Conservation (phyloP, 2,797 vertebrate genomes). For the Dallia pectoralis region DNA sequence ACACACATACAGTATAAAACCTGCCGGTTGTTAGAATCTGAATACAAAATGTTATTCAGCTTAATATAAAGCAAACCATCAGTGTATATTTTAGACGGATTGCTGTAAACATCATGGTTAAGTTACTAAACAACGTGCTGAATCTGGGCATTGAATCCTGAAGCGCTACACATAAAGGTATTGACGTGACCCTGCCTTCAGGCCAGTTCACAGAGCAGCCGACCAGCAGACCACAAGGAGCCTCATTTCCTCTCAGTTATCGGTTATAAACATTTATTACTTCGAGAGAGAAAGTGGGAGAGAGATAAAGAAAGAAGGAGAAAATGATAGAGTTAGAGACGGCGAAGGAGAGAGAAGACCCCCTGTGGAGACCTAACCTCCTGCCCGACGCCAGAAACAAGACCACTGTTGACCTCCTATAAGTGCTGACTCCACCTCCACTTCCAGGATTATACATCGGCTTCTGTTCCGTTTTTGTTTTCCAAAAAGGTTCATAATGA, state of each 20-base stretch:
- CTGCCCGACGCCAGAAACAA: slow-evolving; percentile 37
- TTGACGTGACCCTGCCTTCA: not conserved
- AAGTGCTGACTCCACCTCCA: slow-evolving; percentile 50
- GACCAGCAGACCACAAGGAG: slow-evolving; percentile 6
- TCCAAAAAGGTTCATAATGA: slow-evolving; percentile 60
- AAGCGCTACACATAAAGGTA: not conserved
- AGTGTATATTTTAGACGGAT: no score
- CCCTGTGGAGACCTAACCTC: slow-evolving; percentile 26
- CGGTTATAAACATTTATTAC: slow-evolving; percentile 47
- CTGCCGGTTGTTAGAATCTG: no score
- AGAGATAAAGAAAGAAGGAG: no score
- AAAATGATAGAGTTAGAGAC: no score
- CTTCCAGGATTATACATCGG: slow-evolving; percentile 45
- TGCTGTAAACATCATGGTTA: no score
- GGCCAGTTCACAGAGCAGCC: slow-evolving; percentile 18
- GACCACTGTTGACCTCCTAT: slow-evolving; percentile 19
- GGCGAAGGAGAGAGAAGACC: slow-evolving; percentile 14
- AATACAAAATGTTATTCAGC: no score
- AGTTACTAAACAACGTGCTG: not conserved
- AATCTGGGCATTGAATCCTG: not conserved
- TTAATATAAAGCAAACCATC: no score
- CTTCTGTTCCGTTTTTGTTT: slow-evolving; percentile 14
- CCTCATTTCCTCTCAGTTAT: slow-evolving; percentile 40
- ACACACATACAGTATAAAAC: no score
- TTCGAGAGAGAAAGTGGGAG: slow-evolving; percentile 4